Evolutionary conservation across 2,113 vertebrate genomes (phyloP).

Genomic region (Corydoras sp.): DNA sequence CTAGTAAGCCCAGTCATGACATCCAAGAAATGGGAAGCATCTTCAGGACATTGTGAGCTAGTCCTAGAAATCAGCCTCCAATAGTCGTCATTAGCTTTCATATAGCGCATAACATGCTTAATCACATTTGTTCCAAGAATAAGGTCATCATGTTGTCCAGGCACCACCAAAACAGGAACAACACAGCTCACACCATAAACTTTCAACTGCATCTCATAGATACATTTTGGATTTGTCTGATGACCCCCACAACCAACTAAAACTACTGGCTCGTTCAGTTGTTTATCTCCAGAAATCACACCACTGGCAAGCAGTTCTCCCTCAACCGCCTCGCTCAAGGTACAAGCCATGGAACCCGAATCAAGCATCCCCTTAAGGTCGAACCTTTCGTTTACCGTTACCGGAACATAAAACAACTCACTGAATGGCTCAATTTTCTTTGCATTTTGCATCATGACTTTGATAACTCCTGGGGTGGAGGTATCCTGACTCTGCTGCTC

Average conservation of each 20-base stretch:
- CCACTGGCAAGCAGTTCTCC: background rate
- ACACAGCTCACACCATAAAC: background rate
- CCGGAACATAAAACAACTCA: slow-evolving; percentile 22
- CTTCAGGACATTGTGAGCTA: background rate
- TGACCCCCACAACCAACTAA: slow-evolving; percentile 15
- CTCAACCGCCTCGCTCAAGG: slow-evolving; percentile 24
- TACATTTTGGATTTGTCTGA: slow-evolving; percentile 26
- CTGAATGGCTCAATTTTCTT: slow-evolving; percentile 2
- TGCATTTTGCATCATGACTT: no score
- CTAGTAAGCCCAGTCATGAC: background rate
- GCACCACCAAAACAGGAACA: background rate
- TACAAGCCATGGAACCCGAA: slow-evolving; percentile 30
- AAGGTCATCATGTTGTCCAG: background rate
- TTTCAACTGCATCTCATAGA: background rate
- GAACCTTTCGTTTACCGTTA: slow-evolving; percentile 3
- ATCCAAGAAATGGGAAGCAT: background rate
- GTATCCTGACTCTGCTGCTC: no score
- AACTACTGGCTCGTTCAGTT: no score
- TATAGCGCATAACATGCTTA: background rate
- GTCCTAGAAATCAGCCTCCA: background rate
- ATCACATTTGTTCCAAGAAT: background rate
- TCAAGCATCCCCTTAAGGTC: slow-evolving; percentile 20
- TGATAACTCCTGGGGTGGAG: no score
- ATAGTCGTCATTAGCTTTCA: background rate
- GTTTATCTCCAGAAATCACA: slow-evolving; percentile 5